Evolutionary conservation across 2,113 vertebrate genomes (phyloP).

Genomic region (Triplophysa dalaica): DNA sequence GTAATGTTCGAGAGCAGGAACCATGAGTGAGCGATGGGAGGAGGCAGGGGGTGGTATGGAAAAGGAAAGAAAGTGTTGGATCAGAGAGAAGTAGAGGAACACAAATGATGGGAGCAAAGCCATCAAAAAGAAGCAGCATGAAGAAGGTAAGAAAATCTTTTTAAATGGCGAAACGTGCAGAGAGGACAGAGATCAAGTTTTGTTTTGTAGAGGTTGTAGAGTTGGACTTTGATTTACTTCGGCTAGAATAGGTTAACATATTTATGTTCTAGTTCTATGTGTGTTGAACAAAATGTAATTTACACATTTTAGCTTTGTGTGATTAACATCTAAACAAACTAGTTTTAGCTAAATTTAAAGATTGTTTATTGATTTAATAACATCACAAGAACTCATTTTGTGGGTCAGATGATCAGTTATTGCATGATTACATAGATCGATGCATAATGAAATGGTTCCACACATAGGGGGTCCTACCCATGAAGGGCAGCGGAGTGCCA

Average conservation of each 20-base stretch:
- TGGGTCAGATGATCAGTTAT: no score
- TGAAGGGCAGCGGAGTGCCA: constrained; percentile 56
- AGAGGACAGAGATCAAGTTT: background rate
- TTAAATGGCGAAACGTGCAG: background rate
- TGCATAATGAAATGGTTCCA: constrained; percentile 55
- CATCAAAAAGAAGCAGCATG: constrained; percentile 68
- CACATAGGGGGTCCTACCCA: constrained; percentile 62
- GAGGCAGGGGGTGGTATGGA: background rate
- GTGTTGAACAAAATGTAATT: background rate
- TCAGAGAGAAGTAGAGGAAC: constrained; percentile 27
- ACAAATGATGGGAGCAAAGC: constrained; percentile 74
- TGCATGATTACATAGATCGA: background rate
- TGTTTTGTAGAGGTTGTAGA: background rate
- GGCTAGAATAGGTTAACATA: no score
- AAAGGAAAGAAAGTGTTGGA: constrained; percentile 10
- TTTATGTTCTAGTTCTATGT: no score
- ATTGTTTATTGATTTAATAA: no score
- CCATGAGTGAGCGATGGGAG: constrained; percentile 37
- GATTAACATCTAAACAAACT: no score
- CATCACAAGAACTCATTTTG: no score
- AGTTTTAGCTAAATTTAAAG: no score
- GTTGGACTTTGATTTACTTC: background rate
- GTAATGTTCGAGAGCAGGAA: constrained; percentile 51
- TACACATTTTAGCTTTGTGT: no score
- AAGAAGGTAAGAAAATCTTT: constrained; percentile 68